phyloP scores from a whole-genome alignment of 2,113 vertebrate genomes.

The Lathamus discolor region DNA sequence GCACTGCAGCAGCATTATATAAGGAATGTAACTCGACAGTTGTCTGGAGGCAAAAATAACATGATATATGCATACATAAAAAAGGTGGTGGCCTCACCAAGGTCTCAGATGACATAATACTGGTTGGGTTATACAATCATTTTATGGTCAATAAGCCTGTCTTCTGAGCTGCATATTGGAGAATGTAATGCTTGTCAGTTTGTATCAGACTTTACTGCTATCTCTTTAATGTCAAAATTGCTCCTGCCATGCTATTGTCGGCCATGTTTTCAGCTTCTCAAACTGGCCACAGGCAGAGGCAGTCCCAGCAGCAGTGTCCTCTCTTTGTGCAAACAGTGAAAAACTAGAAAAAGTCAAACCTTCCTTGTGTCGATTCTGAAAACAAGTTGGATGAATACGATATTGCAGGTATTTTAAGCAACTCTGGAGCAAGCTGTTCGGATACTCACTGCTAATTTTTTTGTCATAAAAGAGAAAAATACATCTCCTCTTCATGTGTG shows the following conservation, averaged over 20 bases:
- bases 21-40: neutral
- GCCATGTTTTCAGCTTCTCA: conserved; percentile 18
- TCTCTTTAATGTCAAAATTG: conserved; percentile 54
- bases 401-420: neutral
- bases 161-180: conserved; percentile 28
- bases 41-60: neutral
- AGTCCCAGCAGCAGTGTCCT: neutral
- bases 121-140: conserved; percentile 27
- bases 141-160: conserved; percentile 38
- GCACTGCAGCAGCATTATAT: neutral
- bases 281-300: neutral
- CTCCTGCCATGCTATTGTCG: neutral
- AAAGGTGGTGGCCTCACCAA: neutral
- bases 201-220: conserved; percentile 52
- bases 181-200: conserved; percentile 56
- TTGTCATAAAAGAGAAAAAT: neutral
- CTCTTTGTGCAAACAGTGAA: conserved; percentile 19
- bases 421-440: neutral
- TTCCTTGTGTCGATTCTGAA: neutral
- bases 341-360: neutral
- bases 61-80: neutral
- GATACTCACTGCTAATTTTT: neutral
- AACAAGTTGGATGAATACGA: neutral
- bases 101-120: conserved; percentile 16
- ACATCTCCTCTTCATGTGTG: neutral